phyloP scores from a whole-genome alignment of 2,797 vertebrate species.

The Crocidura indochinensis region DNA sequence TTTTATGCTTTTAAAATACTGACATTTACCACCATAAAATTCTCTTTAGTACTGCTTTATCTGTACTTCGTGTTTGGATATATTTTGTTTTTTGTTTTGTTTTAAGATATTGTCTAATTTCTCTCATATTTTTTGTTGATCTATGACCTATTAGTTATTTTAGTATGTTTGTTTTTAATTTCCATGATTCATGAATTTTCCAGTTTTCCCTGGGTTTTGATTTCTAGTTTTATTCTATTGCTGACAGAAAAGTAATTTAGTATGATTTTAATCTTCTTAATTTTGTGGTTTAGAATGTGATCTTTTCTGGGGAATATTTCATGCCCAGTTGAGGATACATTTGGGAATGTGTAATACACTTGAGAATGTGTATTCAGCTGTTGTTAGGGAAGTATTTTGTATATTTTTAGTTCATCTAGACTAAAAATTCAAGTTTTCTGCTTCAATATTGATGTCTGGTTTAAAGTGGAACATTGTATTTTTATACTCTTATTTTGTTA shows the following conservation, averaged over 20 bases:
- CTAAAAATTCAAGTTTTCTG: background rate
- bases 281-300: background rate
- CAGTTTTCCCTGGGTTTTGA: constrained; percentile 47
- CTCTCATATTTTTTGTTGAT: constrained; percentile 17
- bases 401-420: background rate
- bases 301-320: background rate
- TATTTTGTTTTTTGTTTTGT: constrained; percentile 49
- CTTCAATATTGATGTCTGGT: background rate
- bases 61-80: background rate
- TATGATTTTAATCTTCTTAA: constrained; percentile 48
- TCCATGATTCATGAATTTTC: constrained; percentile 45
- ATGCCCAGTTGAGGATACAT: background rate
- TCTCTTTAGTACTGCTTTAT: background rate
- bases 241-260: constrained; percentile 41
- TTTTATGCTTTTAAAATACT: constrained; percentile 34
- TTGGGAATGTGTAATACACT: no score
- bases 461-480: background rate
- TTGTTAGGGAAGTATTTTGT: background rate
- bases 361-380: background rate
- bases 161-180: background rate
- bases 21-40: background rate
- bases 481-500: background rate
- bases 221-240: constrained; percentile 39
- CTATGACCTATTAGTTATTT: background rate
- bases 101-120: background rate